phyloP scores from a whole-genome alignment of 1,140 invertebrate species.

The Ostrea edulis region DNA sequence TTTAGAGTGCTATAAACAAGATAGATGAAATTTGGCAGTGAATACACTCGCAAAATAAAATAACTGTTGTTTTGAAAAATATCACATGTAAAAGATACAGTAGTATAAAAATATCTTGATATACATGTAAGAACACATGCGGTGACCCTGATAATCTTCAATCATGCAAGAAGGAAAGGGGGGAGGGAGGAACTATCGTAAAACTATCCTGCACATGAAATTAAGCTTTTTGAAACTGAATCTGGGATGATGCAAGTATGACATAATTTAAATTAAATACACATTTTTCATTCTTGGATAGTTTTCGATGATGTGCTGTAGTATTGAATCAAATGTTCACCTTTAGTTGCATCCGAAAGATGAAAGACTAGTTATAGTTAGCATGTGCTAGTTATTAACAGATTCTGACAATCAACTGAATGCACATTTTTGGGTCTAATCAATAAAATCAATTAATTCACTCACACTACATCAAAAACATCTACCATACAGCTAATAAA shows the following conservation, averaged over 20 bases:
- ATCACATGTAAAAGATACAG: not conserved
- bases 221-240: not conserved
- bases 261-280: not conserved
- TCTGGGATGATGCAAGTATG: not conserved
- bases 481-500: conserved; percentile 10
- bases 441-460: not conserved
- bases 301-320: too few species aligned
- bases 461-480: not conserved
- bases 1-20: not conserved
- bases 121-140: not conserved
- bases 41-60: not conserved
- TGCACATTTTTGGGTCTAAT: not conserved
- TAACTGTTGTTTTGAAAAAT: not conserved
- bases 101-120: not conserved
- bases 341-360: not conserved
- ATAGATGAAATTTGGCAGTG: not conserved
- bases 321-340: not conserved
- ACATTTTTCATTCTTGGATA: not conserved
- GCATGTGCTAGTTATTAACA: conserved; percentile 5
- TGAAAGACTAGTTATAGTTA: conserved; percentile 20
- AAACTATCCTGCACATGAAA: not conserved
- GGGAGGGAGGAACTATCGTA: too few species aligned
- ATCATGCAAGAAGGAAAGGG: too few species aligned
- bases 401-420: not conserved
- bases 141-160: not conserved